Evolutionary conservation across 2,113 vertebrate species (phyloP), one percentile per base, ranked within the genome.

Genomic region (Anolis carolinensis): DNA sequence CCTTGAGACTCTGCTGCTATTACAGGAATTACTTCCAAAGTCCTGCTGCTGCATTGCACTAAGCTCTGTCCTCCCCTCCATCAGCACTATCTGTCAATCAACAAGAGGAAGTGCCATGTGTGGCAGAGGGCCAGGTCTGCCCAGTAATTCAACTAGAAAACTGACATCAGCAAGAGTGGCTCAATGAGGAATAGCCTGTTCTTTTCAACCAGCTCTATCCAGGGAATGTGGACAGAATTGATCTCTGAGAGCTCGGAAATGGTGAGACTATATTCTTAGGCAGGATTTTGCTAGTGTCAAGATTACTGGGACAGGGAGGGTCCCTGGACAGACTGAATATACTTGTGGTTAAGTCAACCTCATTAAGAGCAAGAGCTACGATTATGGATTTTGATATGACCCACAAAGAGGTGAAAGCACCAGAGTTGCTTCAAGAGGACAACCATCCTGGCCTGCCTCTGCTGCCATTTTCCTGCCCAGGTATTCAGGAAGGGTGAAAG

Each of bases 1-100:
- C 21, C 79, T 86, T 18, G 8, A 2, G 2, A 0, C 2, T 7
- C 0, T 44, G 4, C 77, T 80, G 62, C 55, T 3, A 16, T 59
- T 76, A 4, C 55, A 65, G 68, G 83, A 78, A 2, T 6, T n/a
- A 3, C 0, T 20, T 62, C 71, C 30, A 10, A 2, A 55, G 39
- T 86, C 48, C 18, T 79, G 44, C 16, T 4, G 36, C 80, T 84
- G 48, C 82, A 4, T 48, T 0, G 9, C 70, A 7, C 32, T 34
- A 30, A 81, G 14, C 63, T 50, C 72, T 70, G 44, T 32, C 8
- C 44, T 81, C n/a, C 44, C 13, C n/a, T 81, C 20, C 30, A 32
- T 82, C 79, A 76, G 62, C 72, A 77, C 10, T 59, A 32, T 7
- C 79, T 77, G 63, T 74, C 62, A 1, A 6, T 79, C 75, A 52